Evolutionary conservation across 30 jellyfish, hydroid and myxozoan species (phyloP).

Genomic region (Haliclystus octoradiatus): DNA sequence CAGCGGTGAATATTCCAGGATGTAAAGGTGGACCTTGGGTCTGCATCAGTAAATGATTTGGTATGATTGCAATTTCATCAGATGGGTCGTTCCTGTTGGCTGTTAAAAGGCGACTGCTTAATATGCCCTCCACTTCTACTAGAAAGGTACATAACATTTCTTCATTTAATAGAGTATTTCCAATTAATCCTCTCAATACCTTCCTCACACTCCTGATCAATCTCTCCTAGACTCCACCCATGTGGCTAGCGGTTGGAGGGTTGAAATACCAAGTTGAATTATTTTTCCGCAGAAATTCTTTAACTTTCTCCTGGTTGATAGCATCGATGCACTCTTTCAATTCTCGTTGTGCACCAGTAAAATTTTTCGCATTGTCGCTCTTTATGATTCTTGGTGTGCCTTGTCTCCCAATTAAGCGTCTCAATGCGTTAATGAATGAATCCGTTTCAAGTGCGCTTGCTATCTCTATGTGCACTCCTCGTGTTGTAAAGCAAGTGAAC

Average conservation of each 20-base stretch:
- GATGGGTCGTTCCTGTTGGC: neutral
- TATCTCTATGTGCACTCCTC: constrained; percentile 4
- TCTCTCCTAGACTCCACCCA: constrained; percentile 34
- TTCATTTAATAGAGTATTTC: neutral
- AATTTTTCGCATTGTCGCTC: constrained; percentile 7
- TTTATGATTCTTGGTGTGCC: neutral
- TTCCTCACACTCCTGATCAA: constrained; percentile 17
- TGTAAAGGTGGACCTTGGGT: constrained; percentile 3
- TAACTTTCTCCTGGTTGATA: neutral
- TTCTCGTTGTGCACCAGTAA: constrained; percentile 17
- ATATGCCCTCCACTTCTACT: neutral
- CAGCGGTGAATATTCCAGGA: constrained; percentile 16
- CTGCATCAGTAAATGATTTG: constrained; percentile 11
- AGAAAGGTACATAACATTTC: neutral
- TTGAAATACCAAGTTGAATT: neutral
- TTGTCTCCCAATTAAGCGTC: constrained; percentile 3
- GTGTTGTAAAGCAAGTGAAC: constrained; percentile 10
- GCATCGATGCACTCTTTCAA: neutral
- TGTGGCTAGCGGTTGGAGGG: constrained; percentile 23
- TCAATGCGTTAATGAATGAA: constrained; percentile 12
- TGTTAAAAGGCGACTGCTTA: neutral
- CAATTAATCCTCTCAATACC: neutral
- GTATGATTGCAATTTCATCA: too few species aligned
- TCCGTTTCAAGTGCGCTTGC: constrained; percentile 1
- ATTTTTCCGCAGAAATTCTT: constrained; percentile 3